A percentile compares a stretch with the other conserved stretches of the same genome.
phyloP scores from a whole-genome alignment of 2,113 vertebrate genomes.

The Caranx melampygus region DNA sequence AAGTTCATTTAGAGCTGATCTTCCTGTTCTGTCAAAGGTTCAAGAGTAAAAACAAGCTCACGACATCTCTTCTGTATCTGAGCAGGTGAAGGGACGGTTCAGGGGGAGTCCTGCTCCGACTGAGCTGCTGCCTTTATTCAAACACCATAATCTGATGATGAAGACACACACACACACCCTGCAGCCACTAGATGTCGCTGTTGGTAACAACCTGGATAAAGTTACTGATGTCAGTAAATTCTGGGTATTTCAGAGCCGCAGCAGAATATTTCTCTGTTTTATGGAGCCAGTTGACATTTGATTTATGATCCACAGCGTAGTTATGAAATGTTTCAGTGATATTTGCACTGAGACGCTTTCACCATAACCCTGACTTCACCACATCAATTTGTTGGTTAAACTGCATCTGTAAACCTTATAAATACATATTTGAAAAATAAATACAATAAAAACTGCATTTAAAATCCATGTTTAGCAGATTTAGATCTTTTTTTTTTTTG shows the following conservation, averaged over 20 bases:
- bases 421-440: background rate
- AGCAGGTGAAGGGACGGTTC: background rate
- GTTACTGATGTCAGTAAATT: background rate
- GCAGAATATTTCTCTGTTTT: background rate
- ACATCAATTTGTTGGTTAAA: background rate
- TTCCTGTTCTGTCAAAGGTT: background rate
- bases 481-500: background rate
- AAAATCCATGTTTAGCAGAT: background rate
- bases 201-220: slow-evolving; percentile 41
- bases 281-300: background rate
- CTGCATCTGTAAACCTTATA: background rate
- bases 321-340: background rate
- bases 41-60: background rate
- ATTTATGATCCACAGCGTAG: background rate
- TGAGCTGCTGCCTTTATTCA: background rate
- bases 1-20: background rate
- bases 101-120: accelerated
- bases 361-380: background rate
- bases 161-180: background rate
- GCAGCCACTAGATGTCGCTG: slow-evolving; percentile 71
- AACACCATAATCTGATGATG: background rate
- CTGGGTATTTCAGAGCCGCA: background rate
- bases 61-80: background rate
- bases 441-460: background rate
- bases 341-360: background rate